phyloP scores from a whole-genome alignment of 2,113 vertebrate genomes.

The Tragelaphus scriptus region DNA sequence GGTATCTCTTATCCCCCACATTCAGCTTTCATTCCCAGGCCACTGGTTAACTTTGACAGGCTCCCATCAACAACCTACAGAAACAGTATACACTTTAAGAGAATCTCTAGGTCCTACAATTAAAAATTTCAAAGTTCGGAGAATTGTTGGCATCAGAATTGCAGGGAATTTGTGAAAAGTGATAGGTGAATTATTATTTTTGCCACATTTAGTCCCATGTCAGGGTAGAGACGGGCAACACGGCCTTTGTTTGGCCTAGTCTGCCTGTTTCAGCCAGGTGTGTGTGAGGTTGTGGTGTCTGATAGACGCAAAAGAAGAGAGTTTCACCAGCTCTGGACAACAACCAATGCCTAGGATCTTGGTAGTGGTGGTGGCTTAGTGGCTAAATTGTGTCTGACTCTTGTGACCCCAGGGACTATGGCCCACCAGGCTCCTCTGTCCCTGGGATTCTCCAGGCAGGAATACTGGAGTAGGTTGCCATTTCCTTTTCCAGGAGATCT shows the following conservation, averaged over 20 bases:
- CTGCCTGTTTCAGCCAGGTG: neutral
- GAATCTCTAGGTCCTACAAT: neutral
- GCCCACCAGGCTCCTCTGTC: neutral
- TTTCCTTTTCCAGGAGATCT: neutral
- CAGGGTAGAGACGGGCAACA: neutral
- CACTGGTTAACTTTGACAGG: neutral
- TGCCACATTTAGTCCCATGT: neutral
- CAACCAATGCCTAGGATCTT: neutral
- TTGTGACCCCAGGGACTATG: neutral
- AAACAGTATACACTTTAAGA: neutral
- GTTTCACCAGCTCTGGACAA: neutral
- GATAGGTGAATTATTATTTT: neutral
- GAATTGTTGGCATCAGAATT: neutral
- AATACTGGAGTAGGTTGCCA: neutral
- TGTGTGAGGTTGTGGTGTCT: neutral
- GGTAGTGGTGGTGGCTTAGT: neutral
- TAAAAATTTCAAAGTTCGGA: neutral
- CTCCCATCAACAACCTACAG: neutral
- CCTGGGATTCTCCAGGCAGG: neutral
- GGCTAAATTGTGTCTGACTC: neutral
- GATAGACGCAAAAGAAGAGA: neutral
- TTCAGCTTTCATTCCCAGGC: neutral
- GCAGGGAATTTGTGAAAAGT: neutral
- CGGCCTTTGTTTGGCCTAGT: neutral
- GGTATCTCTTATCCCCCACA: neutral